Conservation (phyloP, 2,797 vertebrate species). For the Nothura maculosa region DNA sequence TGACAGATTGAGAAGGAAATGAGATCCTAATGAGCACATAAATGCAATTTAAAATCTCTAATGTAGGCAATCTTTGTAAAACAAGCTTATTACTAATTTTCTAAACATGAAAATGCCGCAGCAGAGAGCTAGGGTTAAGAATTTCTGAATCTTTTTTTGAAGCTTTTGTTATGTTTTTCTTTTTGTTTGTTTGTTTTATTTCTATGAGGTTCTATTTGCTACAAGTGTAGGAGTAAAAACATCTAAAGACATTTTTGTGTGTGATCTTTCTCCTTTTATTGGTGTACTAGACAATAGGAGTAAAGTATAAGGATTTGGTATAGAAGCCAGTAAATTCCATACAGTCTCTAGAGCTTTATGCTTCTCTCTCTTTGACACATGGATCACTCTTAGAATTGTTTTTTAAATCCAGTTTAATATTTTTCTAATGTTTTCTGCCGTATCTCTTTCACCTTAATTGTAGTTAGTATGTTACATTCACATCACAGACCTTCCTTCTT, state of each 20-base stretch:
- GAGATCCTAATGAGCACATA: not conserved
- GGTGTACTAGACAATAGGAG: not conserved
- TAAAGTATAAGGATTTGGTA: not conserved
- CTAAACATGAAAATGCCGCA: not conserved
- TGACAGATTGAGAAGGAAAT: not conserved
- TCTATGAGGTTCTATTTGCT: not conserved
- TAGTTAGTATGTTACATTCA: not conserved
- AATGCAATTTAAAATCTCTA: not conserved
- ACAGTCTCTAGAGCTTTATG: not conserved
- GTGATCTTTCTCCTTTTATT: not conserved
- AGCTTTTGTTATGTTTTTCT: not conserved
- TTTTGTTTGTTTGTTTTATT: not conserved
- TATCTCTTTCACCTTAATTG: not conserved
- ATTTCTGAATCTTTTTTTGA: not conserved
- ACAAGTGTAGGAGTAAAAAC: not conserved
- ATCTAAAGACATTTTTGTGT: not conserved
- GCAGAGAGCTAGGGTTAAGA: not conserved
- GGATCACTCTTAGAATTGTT: not conserved
- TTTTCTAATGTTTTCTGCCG: not conserved
- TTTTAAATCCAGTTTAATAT: too few relatives aligned
- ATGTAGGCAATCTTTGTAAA: not conserved
- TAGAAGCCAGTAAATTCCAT: not conserved
- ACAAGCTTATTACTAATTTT: not conserved
- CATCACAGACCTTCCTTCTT: not conserved
- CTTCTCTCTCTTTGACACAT: not conserved